Evolutionary conservation across 1,140 invertebrate genomes (phyloP).

Genomic region (Thalassaphorura encarpata): DNA sequence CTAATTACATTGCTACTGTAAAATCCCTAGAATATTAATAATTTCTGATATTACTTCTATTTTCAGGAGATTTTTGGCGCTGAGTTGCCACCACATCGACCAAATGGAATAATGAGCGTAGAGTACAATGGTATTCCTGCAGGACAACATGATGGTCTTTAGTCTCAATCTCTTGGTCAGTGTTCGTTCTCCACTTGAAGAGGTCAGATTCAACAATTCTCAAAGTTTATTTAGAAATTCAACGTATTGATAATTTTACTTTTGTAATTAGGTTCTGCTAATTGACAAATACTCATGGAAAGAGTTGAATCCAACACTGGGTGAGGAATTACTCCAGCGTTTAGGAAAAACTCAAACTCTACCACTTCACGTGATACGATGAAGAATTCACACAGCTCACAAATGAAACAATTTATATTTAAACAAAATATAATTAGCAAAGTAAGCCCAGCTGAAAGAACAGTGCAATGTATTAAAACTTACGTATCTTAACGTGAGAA

Average conservation of each 20-base stretch:
- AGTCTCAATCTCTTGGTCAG: slow-evolving; percentile 74
- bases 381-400: too few relatives aligned
- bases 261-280: slow-evolving; percentile 50
- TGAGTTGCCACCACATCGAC: slow-evolving; percentile 70
- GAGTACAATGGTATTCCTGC: slow-evolving; percentile 40
- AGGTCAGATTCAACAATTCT: slow-evolving; percentile 38
- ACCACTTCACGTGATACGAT: slow-evolving; percentile 68
- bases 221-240: neutral
- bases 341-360: slow-evolving; percentile 65
- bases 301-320: slow-evolving; percentile 58
- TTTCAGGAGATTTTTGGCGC: slow-evolving; percentile 71
- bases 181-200: slow-evolving; percentile 70
- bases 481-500: too few relatives aligned
- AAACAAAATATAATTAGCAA: too few relatives aligned
- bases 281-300: slow-evolving; percentile 83
- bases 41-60: too few relatives aligned
- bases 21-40: neutral
- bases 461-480: too few relatives aligned
- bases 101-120: slow-evolving; percentile 63
- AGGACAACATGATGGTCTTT: slow-evolving; percentile 59
- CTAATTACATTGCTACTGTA: neutral
- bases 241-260: slow-evolving; percentile 6
- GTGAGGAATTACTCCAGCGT: slow-evolving; percentile 54
- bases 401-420: too few relatives aligned
- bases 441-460: too few relatives aligned